Base-by-base conservation (phyloP, 2,113 vertebrate genomes). In the Sterna hirundo region DNA sequence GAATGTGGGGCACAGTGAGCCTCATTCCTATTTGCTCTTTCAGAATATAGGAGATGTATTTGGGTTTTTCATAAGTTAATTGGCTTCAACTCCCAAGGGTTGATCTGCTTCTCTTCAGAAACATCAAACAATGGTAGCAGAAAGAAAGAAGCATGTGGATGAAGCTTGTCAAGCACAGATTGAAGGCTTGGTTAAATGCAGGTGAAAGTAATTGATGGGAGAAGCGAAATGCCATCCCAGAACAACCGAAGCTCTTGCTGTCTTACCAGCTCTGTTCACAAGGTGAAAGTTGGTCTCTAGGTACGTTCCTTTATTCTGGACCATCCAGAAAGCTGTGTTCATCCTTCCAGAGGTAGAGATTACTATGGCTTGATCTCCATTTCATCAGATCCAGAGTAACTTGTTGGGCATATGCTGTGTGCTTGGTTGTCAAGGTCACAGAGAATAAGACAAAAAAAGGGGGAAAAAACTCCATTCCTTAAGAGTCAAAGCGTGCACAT, bases 41-140 rank as follows among this genome's bases (percentile, higher is more conserved):
- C 77, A 88, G 89, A 91, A 77, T 88, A 85, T 52, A 81, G 70
- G 51, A 83, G 40, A 82, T 86, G 38, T 79, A 61, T 95, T 89
- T 94, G 44, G 9, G 70, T 85, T 88, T 94, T 96, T 95, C 38
- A 11, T 79, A 65, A 89, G 66, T 87, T 91, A 88, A 88, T 96
- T 6, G 19, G 49, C 89, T 92, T 58, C 77, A 74, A 4, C 40
- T 94, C 81, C 58, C 40, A 77, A 61, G 47, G 51, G 38, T 12
- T 80, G 52, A 58, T 83, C 61, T 88, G 78, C 65, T 71, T 60
- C 65, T 94, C 62, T 60, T 83, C 54, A 38, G 49, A 93, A 92
- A 32, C 15, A 3, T 83, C 61, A 44, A 83, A 32, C 83, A 80
- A 49, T 29, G 47, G 72, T 4, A 44, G 25, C 23, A 74, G 69